These are phyloP conservation scores for Drosophila dives DNA, from an alignment of 2,888 invertebrate species.

Conservation along the genomic window DNA sequence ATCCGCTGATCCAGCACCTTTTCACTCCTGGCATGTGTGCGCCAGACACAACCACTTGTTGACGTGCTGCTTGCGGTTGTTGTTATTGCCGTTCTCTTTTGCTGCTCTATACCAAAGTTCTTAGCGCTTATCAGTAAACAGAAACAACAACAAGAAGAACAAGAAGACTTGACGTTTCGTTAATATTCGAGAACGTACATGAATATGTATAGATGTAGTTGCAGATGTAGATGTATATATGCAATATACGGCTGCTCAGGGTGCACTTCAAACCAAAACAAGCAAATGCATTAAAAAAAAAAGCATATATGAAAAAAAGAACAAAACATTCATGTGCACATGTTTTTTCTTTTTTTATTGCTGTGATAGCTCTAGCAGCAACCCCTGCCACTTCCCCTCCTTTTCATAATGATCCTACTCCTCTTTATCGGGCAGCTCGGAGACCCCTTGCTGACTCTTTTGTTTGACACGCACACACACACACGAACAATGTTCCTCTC, in stretches of 20 bases:
- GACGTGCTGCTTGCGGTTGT: slow-evolving; percentile 2
- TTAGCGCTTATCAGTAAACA: slow-evolving; percentile 54
- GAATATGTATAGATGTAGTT: slow-evolving; percentile 4
- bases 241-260: slow-evolving; percentile 17
- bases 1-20: slow-evolving; percentile 15
- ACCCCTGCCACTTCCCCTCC: neutral
- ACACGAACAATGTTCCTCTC: slow-evolving; percentile 5
- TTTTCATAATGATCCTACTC: neutral
- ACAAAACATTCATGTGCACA: slow-evolving; percentile 41
- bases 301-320: neutral
- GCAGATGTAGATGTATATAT: neutral
- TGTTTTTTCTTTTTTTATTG: slow-evolving; percentile 16
- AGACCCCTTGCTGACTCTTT: slow-evolving; percentile 69
- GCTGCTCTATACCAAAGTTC: slow-evolving; percentile 56
- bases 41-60: slow-evolving; percentile 44
- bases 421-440: slow-evolving; percentile 48
- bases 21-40: slow-evolving; percentile 33
- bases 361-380: slow-evolving; percentile 10
- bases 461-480: slow-evolving; percentile 31
- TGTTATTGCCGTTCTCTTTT: slow-evolving; percentile 19
- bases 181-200: neutral
- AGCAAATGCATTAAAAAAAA: slow-evolving; percentile 35
- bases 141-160: slow-evolving; percentile 11
- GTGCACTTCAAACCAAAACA: slow-evolving; percentile 25
- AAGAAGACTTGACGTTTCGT: slow-evolving; percentile 14